phyloP scores from a whole-genome alignment of 2,888 invertebrate species.

The Idaea aversata region DNA sequence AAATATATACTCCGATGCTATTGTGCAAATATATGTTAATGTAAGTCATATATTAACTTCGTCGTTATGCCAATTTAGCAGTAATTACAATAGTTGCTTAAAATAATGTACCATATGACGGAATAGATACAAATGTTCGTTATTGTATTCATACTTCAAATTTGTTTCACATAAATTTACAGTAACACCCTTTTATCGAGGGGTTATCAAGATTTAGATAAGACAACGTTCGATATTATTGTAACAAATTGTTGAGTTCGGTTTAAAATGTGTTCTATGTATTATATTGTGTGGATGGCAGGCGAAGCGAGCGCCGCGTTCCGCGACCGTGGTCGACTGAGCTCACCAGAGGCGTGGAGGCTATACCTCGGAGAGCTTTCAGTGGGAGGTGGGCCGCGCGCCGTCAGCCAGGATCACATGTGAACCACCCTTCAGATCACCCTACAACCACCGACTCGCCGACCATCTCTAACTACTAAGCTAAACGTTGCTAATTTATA shows the following conservation, averaged over 20 bases:
- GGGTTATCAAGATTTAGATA: not conserved
- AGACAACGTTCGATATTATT: not conserved
- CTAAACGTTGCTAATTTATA: not conserved
- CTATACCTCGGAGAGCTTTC: constrained; percentile 2
- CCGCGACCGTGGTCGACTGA: constrained; percentile 23
- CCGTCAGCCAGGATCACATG: constrained; percentile 1
- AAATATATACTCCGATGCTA: no score
- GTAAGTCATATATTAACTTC: no score
- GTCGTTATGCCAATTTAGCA: not conserved
- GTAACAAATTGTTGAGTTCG: not conserved
- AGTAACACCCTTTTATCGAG: not conserved
- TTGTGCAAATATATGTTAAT: no score
- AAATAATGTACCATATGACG: not conserved
- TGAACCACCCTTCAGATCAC: not conserved
- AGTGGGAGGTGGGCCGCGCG: not conserved
- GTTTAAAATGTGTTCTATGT: not conserved
- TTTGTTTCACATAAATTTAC: not conserved
- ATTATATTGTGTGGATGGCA: not conserved
- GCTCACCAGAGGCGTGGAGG: constrained; percentile 3
- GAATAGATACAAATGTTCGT: not conserved
- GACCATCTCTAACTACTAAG: not conserved
- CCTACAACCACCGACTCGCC: not conserved
- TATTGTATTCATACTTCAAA: not conserved
- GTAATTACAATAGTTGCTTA: not conserved
- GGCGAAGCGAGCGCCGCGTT: constrained; percentile 18